These are phyloP conservation scores for Acleris laterana DNA, from an alignment of 2,888 invertebrate species.

Conservation along the genomic window DNA sequence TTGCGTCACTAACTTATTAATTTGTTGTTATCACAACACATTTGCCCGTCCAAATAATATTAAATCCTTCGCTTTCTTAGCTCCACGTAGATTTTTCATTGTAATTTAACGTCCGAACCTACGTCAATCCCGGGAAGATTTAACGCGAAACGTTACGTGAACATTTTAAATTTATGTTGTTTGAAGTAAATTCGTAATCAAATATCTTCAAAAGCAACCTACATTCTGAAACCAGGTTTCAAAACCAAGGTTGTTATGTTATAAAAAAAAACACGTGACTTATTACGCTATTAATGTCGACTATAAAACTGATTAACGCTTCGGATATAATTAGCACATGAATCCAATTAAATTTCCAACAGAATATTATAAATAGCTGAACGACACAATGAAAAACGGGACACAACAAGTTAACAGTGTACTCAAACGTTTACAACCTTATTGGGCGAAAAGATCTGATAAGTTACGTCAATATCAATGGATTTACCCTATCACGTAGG, in stretches of 20 bases:
- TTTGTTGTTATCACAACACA: background rate
- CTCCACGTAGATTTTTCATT: slow-evolving; percentile 40
- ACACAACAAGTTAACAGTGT: slow-evolving; percentile 8
- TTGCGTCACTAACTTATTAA: too few species aligned
- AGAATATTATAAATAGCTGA: background rate
- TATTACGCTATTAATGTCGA: slow-evolving; percentile 52
- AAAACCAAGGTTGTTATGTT: slow-evolving; percentile 56
- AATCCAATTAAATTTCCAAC: slow-evolving; percentile 14
- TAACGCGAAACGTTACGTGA: slow-evolving; percentile 56
- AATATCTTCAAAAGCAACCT: slow-evolving; percentile 71
- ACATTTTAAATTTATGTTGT: slow-evolving; percentile 62
- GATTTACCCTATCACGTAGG: slow-evolving; percentile 63
- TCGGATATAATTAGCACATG: slow-evolving; percentile 27
- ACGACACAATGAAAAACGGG: background rate
- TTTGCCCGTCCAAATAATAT: background rate
- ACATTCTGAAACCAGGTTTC: slow-evolving; percentile 58
- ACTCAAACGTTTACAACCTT: slow-evolving; percentile 19
- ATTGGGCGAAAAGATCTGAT: slow-evolving; percentile 36
- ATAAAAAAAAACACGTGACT: slow-evolving; percentile 50
- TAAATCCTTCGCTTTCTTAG: slow-evolving; percentile 40
- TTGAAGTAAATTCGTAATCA: slow-evolving; percentile 54
- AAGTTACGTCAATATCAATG: slow-evolving; percentile 46
- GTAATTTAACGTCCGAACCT: slow-evolving; percentile 29
- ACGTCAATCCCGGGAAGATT: slow-evolving; percentile 52
- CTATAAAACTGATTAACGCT: slow-evolving; percentile 48